These are phyloP conservation scores for Gulo gulo DNA, from an alignment of 2,113 vertebrate species.

Conservation along the genomic window DNA sequence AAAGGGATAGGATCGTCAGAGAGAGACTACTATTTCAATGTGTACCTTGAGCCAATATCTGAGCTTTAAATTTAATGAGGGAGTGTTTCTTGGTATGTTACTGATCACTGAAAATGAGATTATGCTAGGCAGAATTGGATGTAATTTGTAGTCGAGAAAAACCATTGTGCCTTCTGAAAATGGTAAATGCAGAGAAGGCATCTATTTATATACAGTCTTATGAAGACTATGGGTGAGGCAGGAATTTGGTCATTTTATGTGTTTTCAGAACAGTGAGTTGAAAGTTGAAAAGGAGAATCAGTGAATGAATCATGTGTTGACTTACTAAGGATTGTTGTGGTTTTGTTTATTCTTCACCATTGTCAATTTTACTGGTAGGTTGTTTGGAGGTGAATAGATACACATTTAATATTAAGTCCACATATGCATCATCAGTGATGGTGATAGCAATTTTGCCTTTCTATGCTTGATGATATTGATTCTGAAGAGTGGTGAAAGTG, in stretches of 20 bases:
- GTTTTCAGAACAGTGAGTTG: not conserved
- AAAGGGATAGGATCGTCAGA: not conserved
- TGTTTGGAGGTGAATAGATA: not conserved
- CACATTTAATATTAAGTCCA: not conserved
- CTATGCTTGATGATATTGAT: not conserved
- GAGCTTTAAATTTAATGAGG: not conserved
- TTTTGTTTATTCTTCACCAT: constrained; percentile 1
- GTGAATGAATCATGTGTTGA: not conserved
- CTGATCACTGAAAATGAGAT: constrained; percentile 5
- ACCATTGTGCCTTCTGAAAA: not conserved
- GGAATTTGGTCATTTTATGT: not conserved
- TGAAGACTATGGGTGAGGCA: not conserved
- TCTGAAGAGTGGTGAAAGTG: not conserved
- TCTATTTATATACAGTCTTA: not conserved
- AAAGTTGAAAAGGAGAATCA: not conserved
- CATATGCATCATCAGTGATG: not conserved
- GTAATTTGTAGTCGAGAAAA: not conserved
- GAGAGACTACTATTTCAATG: not conserved
- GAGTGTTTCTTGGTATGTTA: not conserved
- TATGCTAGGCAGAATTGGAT: not conserved
- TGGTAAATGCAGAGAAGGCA: not conserved
- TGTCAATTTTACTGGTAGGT: not conserved
- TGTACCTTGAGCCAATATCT: not conserved
- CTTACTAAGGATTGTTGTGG: not conserved
- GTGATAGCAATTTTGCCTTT: not conserved